Evolutionary conservation across 1,140 invertebrate genomes (phyloP), one percentile per base, ranked within the genome.

Genomic region (Popillia japonica): DNA sequence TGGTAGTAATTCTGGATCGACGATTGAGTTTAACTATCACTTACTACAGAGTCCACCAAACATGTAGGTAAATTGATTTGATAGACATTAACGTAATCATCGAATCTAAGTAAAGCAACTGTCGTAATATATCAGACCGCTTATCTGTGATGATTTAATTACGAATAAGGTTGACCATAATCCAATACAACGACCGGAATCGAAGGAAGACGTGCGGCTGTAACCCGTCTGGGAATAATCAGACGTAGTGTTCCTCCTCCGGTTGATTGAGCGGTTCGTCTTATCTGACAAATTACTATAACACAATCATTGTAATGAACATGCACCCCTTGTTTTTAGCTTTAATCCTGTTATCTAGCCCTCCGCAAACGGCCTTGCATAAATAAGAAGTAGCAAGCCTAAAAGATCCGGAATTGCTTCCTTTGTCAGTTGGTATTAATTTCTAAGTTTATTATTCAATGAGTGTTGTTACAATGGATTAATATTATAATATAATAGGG

Each of bases 221-320:
- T 55, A 75, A 75, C 42, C 42, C 74, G 48, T 48, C 74, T 44
- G 74, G 74, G 74, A 75, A 75, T 75, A 75, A 75, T 44, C 74
- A 73, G 72, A 73, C 72, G 14, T 41, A 17, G 72, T 27, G 17
- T 17, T 55, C 7, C 23, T 23, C 42, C 23, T 17, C 14, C 22
- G 42, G 6, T 55, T 75, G 74, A 75, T 75, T 75, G 74, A 75
- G 42, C 22, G 41, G 40, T 55, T 75, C 74, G 74, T 75, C 74
- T 75, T 75, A 75, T 75, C 74, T 75, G 40, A 75, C 74, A 75
- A 75, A 75, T 75, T 75, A 55, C 40, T 75, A 42, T 75, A 44
- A 55, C 74, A 75, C 74, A 75, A 75, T 75, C 74, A 23, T 55
- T 55, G 74, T 75, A 75, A 75, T 55, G 74, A 75, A 75, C 74